Conservation (phyloP, 2,113 vertebrate genomes). For the Alces alces region DNA sequence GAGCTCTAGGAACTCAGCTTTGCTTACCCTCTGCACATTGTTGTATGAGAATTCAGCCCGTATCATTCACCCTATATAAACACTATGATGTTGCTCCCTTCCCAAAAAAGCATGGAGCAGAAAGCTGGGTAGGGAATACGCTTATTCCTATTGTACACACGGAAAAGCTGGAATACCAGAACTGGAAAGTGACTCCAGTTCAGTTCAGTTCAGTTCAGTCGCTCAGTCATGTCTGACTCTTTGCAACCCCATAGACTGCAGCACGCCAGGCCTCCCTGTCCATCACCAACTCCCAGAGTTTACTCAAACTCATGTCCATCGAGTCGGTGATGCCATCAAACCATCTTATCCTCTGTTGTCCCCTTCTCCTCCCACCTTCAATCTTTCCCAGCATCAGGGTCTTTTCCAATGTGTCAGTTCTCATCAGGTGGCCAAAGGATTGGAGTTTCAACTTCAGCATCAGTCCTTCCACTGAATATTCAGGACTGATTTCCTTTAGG, state of each 20-base stretch:
- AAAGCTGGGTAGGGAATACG: not conserved
- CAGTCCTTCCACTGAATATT: not conserved
- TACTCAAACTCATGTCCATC: not conserved
- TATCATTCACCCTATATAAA: not conserved
- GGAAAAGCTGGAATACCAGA: not conserved
- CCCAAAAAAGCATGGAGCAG: not conserved
- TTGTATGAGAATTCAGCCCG: not conserved
- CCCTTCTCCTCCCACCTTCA: not conserved
- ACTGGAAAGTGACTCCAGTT: not conserved
- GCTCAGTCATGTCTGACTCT: not conserved
- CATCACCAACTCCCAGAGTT: not conserved
- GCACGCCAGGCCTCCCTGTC: not conserved
- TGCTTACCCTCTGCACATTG: not conserved
- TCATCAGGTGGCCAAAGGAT: not conserved
- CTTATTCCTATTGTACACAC: not conserved
- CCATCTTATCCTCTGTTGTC: not conserved
- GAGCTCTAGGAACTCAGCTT: not conserved
- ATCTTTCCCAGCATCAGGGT: not conserved
- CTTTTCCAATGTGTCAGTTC: not conserved
- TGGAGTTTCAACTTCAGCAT: not conserved
- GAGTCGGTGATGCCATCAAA: not conserved
- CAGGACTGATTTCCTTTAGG: not conserved
- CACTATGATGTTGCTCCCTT: not conserved
- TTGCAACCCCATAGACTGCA: not conserved
- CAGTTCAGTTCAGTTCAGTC: not conserved